These are phyloP conservation scores for Brachionichthys hirsutus DNA, from an alignment of 2,113 vertebrate species.

Conservation along the genomic window DNA sequence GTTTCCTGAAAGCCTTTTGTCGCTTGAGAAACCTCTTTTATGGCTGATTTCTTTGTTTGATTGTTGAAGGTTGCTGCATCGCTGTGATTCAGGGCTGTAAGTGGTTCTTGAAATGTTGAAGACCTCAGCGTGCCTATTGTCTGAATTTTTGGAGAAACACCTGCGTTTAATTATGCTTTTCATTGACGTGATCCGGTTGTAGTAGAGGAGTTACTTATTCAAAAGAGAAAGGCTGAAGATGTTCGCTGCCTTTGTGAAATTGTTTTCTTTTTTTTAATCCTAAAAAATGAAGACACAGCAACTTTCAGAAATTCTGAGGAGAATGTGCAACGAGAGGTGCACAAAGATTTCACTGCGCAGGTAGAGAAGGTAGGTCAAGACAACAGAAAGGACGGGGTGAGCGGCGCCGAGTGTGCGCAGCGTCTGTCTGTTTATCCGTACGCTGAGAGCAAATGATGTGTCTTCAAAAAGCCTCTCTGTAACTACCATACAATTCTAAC, in stretches of 20 bases:
- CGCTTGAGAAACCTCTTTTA: neutral
- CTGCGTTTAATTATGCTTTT: slow-evolving; percentile 33
- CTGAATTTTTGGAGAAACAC: slow-evolving; percentile 16
- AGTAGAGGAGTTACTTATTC: slow-evolving; percentile 10
- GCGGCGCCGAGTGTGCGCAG: slow-evolving; percentile 27
- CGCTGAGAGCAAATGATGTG: slow-evolving; percentile 35
- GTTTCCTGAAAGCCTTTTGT: neutral
- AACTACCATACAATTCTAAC: slow-evolving; percentile 35
- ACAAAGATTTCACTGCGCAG: slow-evolving; percentile 34
- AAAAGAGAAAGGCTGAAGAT: too few species aligned
- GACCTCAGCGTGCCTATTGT: neutral
- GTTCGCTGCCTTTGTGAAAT: too few species aligned
- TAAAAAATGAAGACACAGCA: too few species aligned
- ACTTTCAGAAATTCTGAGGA: slow-evolving; percentile 17
- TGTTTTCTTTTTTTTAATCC: too few species aligned
- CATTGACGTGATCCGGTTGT: slow-evolving; percentile 36
- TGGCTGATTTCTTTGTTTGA: slow-evolving; percentile 10
- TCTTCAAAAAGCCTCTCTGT: slow-evolving; percentile 48
- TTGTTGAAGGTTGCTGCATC: neutral
- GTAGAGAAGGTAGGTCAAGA: slow-evolving; percentile 43
- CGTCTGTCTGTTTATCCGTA: slow-evolving; percentile 47
- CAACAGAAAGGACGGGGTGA: slow-evolving; percentile 47
- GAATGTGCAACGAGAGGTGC: too few species aligned
- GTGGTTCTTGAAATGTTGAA: neutral
- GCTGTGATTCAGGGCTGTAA: neutral